Conservation (phyloP, 2,113 vertebrate genomes). For the Osmerus mordax region DNA sequence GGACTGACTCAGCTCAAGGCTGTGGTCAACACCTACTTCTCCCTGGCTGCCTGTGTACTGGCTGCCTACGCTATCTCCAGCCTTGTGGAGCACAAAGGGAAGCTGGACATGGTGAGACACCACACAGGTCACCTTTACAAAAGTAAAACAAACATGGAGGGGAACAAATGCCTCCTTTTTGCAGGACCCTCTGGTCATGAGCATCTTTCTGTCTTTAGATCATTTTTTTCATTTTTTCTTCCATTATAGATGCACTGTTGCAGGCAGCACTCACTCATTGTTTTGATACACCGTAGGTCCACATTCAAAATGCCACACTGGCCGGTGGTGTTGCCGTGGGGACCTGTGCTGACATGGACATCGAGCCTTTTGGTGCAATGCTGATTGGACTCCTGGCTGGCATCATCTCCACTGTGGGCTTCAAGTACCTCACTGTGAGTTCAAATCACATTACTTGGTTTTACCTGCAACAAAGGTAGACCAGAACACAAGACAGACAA, state of each 20-base stretch:
- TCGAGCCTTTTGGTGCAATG: constrained; percentile 79
- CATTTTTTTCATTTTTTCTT: background rate
- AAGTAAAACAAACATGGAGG: background rate
- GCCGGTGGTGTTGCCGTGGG: constrained; percentile 95
- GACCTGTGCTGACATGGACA: constrained; percentile 86
- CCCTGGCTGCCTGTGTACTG: constrained; percentile 82
- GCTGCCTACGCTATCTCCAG: constrained; percentile 86
- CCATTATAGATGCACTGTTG: no score
- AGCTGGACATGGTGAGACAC: constrained; percentile 86
- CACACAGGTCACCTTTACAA: background rate
- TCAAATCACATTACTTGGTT: background rate
- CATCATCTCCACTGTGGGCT: constrained; percentile 85
- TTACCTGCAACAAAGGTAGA: no score
- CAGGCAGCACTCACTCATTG: background rate
- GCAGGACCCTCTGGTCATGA: no score
- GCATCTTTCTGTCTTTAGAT: background rate
- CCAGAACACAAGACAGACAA: background rate
- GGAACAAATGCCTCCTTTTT: background rate
- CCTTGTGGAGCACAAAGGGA: constrained; percentile 81
- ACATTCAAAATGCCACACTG: constrained; percentile 93
- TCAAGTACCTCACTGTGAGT: constrained; percentile 84
- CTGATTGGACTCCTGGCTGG: constrained; percentile 83
- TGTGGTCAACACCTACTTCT: constrained; percentile 88
- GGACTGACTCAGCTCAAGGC: constrained; percentile 57
- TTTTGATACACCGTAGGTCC: constrained; percentile 72